These are phyloP conservation scores for Melieria crassipennis DNA, from an alignment of 2,888 invertebrate genomes.

Conservation along the genomic window DNA sequence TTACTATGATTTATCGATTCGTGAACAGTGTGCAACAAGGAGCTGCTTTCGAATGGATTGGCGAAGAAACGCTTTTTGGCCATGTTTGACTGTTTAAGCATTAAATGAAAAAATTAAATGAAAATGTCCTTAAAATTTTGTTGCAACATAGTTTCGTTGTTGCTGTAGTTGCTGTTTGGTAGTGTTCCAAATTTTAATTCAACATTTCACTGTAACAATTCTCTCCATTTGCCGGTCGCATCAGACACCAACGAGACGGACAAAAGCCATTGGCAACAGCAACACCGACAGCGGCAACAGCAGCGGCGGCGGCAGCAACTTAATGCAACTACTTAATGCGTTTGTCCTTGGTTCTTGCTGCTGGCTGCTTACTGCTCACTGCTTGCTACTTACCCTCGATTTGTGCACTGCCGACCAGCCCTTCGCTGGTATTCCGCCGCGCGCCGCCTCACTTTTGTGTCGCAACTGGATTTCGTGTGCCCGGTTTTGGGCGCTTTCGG, in stretches of 20 bases:
- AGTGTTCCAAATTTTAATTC: constrained; percentile 30
- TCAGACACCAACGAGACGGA: neutral
- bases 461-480: neutral
- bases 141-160: neutral
- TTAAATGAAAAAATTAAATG: too few relatives aligned
- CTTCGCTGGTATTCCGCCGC: neutral
- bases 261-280: constrained; percentile 24
- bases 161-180: constrained; percentile 15
- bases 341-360: constrained; percentile 40
- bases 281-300: constrained; percentile 21
- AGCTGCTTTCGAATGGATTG: too few relatives aligned
- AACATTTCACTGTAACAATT: constrained; percentile 38
- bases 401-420: too few relatives aligned
- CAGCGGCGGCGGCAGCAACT: constrained; percentile 37
- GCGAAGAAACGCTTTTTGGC: too few relatives aligned
- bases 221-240: constrained; percentile 6
- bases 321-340: constrained; percentile 47
- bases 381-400: neutral
- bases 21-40: too few relatives aligned
- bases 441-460: neutral
- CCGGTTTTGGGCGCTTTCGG: neutral
- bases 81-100: too few relatives aligned
- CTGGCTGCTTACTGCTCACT: neutral
- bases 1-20: too few relatives aligned
- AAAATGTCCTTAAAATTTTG: too few relatives aligned